Evolutionary conservation across 2,797 vertebrate species (phyloP).

Genomic region (Pteropus rufus): DNA sequence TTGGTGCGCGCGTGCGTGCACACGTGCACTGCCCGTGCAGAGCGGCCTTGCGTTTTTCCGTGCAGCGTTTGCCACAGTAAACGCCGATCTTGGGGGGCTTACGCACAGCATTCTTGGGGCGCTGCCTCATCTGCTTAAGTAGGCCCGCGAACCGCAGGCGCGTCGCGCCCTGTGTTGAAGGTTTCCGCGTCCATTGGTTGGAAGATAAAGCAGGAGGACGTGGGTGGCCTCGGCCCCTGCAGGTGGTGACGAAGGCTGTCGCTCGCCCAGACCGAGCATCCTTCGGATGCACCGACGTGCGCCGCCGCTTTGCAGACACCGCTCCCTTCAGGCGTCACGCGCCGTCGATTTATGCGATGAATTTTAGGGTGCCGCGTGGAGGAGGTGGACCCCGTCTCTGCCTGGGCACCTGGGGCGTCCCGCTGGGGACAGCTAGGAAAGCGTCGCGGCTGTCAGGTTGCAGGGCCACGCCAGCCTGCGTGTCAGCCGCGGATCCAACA

Average conservation of each 20-base stretch:
- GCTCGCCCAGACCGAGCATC: too few relatives aligned
- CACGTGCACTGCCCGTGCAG: fast-evolving
- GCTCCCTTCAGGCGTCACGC: not conserved
- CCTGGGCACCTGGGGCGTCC: fast-evolving
- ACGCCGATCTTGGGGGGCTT: not conserved
- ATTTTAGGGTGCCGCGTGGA: not conserved
- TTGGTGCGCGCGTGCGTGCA: too few relatives aligned
- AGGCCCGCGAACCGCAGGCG: not conserved
- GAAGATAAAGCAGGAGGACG: fast-evolving
- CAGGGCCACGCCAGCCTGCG: too few relatives aligned
- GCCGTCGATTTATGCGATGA: not conserved
- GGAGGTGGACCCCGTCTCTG: fast-evolving
- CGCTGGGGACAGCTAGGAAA: too few relatives aligned
- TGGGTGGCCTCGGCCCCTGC: not conserved
- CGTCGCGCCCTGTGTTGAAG: not conserved
- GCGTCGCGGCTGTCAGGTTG: too few relatives aligned
- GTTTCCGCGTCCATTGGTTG: too few relatives aligned
- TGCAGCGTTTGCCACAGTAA: not conserved
- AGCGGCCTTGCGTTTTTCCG: not conserved
- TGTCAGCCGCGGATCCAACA: fast-evolving
- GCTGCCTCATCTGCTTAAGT: not conserved
- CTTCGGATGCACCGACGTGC: too few relatives aligned
- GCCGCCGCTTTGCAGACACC: too few relatives aligned
- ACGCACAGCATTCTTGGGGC: not conserved
- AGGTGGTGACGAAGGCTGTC: not conserved